Evolutionary conservation across 2,113 vertebrate species (phyloP).

Genomic region (Ageneiosus marmoratus): DNA sequence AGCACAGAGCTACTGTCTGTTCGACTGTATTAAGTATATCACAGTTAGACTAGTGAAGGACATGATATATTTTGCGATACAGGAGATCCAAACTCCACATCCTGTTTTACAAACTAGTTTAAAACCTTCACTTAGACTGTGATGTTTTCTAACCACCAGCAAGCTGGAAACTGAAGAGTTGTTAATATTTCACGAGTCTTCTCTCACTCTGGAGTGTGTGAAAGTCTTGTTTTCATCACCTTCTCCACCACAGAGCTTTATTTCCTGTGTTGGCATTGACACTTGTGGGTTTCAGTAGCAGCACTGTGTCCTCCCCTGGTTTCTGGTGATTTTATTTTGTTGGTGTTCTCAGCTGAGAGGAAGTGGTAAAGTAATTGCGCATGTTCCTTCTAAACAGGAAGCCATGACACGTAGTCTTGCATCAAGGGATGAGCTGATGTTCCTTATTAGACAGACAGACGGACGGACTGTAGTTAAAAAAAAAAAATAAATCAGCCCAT

Average conservation of each 20-base stretch:
- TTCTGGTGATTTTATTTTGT: background rate
- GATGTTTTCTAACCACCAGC: background rate
- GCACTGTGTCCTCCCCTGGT: too few relatives aligned
- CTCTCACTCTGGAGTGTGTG: background rate
- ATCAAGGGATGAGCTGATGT: background rate
- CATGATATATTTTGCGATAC: background rate
- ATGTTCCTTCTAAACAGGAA: conserved; percentile 29
- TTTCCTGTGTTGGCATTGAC: background rate
- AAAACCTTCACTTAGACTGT: background rate
- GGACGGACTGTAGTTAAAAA: background rate
- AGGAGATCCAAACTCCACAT: too few relatives aligned
- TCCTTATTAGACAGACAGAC: background rate
- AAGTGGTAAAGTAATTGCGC: conserved; percentile 40
- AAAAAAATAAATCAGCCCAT: background rate
- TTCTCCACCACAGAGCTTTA: background rate
- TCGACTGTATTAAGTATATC: background rate
- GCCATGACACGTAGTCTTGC: conserved; percentile 65
- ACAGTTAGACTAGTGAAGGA: background rate
- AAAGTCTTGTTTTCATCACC: background rate
- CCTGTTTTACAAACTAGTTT: background rate
- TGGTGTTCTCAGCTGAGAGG: conserved; percentile 34
- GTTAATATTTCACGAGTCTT: background rate
- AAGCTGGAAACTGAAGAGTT: background rate
- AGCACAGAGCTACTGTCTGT: too few relatives aligned
- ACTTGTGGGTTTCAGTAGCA: conserved; percentile 4